Percentiles rank a stretch among this genome's conserved stretches.
Conservation (phyloP, 2,888 invertebrate genomes). For the Drosophila melanosoma region DNA sequence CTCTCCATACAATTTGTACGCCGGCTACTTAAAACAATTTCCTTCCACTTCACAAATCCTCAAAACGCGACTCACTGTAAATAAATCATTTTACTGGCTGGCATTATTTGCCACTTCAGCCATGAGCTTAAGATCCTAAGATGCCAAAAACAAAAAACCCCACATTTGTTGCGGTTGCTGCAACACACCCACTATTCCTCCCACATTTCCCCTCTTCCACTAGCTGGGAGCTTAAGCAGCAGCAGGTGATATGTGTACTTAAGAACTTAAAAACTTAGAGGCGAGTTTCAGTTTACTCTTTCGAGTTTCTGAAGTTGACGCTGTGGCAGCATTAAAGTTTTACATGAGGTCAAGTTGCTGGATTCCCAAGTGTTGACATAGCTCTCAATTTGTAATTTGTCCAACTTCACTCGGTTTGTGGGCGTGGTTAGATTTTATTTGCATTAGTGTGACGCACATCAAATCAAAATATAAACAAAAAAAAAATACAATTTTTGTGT, state of each 20-base stretch:
- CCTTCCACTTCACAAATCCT: neutral
- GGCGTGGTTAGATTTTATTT: constrained; percentile 58
- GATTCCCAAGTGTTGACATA: constrained; percentile 52
- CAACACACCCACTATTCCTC: neutral
- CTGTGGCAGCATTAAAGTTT: constrained; percentile 67
- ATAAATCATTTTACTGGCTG: constrained; percentile 62
- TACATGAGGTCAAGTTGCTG: constrained; percentile 52
- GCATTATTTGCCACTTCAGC: constrained; percentile 53
- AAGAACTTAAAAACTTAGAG: constrained; percentile 67
- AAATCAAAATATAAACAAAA: constrained; percentile 9
- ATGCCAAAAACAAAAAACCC: constrained; percentile 47
- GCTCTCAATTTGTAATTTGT: constrained; percentile 73
- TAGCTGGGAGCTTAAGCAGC: constrained; percentile 9
- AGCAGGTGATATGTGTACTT: constrained; percentile 70
- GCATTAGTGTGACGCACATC: constrained; percentile 66
- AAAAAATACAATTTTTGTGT: constrained; percentile 27
- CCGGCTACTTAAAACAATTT: constrained; percentile 3
- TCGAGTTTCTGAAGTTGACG: constrained; percentile 45
- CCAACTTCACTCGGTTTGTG: constrained; percentile 22
- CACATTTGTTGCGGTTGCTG: constrained; percentile 61
- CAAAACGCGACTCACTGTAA: constrained; percentile 32
- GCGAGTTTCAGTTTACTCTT: constrained; percentile 59
- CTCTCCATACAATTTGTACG: constrained; percentile 5
- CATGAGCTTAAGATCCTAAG: constrained; percentile 52
- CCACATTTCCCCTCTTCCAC: neutral